These are phyloP conservation scores for Panzeria rudis DNA, from an alignment of 2,888 invertebrate species.

Conservation along the genomic window DNA sequence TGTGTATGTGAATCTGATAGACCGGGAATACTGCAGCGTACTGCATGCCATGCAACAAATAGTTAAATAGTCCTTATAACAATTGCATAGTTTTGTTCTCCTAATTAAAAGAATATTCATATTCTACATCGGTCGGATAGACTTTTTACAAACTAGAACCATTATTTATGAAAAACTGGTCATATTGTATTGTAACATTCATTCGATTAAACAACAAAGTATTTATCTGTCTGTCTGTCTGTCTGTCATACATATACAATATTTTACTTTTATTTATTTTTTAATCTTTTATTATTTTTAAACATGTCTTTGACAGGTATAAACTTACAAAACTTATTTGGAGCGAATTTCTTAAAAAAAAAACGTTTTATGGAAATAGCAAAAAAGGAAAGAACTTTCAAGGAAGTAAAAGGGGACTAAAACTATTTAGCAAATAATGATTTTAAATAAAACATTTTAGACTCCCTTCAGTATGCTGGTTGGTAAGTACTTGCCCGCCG, in stretches of 20 bases:
- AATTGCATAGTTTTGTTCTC: slow-evolving; percentile 19
- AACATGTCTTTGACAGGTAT: neutral
- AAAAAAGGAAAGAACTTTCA: too few species aligned
- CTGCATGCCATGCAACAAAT: neutral
- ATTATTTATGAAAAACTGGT: slow-evolving; percentile 46
- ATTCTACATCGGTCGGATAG: neutral
- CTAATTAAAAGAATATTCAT: slow-evolving; percentile 45
- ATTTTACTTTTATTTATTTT: neutral
- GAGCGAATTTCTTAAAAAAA: neutral
- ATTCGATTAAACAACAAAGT: neutral
- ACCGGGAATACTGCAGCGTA: neutral
- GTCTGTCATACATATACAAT: neutral
- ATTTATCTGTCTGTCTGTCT: neutral
- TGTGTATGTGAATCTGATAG: neutral
- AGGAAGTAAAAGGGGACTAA: too few species aligned
- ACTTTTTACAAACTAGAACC: slow-evolving; percentile 17
- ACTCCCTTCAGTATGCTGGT: too few species aligned
- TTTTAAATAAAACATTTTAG: too few species aligned
- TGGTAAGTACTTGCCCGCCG: too few species aligned
- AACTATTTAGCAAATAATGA: too few species aligned
- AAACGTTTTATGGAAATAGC: too few species aligned
- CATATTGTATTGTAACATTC: slow-evolving; percentile 23
- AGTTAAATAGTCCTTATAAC: slow-evolving; percentile 30
- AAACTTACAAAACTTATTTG: neutral
- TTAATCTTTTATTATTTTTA: neutral